Evolutionary conservation across 2,113 vertebrate species (phyloP).

Genomic region (Nothoprocta perdicaria): DNA sequence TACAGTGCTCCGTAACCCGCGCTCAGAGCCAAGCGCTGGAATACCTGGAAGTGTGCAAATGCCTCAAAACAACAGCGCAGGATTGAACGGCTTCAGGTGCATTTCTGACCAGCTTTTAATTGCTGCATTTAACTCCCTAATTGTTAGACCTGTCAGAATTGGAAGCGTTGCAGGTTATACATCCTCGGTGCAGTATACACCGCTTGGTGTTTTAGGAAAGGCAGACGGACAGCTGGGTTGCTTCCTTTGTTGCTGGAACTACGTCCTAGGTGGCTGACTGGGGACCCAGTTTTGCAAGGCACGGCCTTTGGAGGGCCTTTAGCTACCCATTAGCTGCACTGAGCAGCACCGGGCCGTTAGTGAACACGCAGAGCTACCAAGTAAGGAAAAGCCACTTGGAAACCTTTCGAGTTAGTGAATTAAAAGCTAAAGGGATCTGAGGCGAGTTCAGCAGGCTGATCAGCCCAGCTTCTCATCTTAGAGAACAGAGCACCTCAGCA

Average conservation of each 20-base stretch:
- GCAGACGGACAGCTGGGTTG: constrained; percentile 44
- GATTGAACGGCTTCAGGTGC: constrained; percentile 59
- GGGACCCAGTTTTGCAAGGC: neutral
- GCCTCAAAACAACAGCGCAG: constrained; percentile 52
- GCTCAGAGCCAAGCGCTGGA: constrained; percentile 60
- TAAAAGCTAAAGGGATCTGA: neutral
- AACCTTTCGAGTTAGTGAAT: neutral
- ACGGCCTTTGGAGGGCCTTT: neutral
- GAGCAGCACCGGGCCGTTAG: neutral
- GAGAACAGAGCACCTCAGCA: neutral
- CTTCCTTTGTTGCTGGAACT: constrained; percentile 2
- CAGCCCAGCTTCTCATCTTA: neutral
- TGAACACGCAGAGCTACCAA: neutral
- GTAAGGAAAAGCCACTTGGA: neutral
- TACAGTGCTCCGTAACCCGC: constrained; percentile 73
- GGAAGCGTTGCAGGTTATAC: constrained; percentile 47
- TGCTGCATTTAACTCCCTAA: constrained; percentile 51
- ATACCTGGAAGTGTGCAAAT: constrained; percentile 65
- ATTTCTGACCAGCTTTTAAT: constrained; percentile 61
- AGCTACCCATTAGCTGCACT: neutral
- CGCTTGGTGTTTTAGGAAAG: constrained; percentile 35
- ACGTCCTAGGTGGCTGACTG: fast-evolving
- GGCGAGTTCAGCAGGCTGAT: neutral
- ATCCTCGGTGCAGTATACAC: neutral
- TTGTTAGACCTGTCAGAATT: constrained; percentile 59